Evolutionary conservation across 1,140 invertebrate species (phyloP).

Genomic region (Pomacea maculata): DNA sequence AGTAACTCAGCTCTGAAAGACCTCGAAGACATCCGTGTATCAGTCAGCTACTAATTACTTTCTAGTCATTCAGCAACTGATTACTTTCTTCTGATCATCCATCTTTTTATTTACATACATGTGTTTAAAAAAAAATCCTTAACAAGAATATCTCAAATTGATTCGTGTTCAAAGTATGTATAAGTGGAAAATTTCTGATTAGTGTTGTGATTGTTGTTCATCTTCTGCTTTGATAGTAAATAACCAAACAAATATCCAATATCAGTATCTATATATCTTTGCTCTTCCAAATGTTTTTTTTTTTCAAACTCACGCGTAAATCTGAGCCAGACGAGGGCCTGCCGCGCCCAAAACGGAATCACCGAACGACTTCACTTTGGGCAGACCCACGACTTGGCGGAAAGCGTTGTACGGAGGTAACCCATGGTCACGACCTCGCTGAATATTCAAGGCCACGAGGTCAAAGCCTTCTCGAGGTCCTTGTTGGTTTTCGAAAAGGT

Average conservation of each 20-base stretch:
- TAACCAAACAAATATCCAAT: not conserved
- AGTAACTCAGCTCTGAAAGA: too few relatives aligned
- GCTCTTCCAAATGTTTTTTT: too few relatives aligned
- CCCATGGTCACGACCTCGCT: slow-evolving; percentile 27
- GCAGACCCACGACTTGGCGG: slow-evolving; percentile 24
- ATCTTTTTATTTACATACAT: too few relatives aligned
- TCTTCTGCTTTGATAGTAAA: not conserved
- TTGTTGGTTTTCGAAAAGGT: slow-evolving; percentile 24
- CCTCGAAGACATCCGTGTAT: too few relatives aligned
- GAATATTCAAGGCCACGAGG: slow-evolving; percentile 28
- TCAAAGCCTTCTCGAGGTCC: slow-evolving; percentile 24
- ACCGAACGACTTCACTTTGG: slow-evolving; percentile 48
- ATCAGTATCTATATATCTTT: not conserved
- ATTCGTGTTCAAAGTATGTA: too few relatives aligned
- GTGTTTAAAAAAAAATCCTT: too few relatives aligned
- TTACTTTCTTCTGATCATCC: too few relatives aligned
- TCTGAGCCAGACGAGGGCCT: not conserved
- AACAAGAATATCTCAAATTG: too few relatives aligned
- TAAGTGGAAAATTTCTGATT: not conserved
- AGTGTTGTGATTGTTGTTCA: not conserved
- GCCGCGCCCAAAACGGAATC: not conserved
- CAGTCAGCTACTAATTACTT: too few relatives aligned
- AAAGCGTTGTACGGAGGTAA: slow-evolving; percentile 67
- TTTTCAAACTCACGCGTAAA: slow-evolving; percentile 8
- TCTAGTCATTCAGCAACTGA: too few relatives aligned